Percentiles rank a stretch among this genome's conserved stretches.
Evolutionary conservation across 2,888 invertebrate genomes (phyloP).

Genomic region (Ischnura elegans): DNA sequence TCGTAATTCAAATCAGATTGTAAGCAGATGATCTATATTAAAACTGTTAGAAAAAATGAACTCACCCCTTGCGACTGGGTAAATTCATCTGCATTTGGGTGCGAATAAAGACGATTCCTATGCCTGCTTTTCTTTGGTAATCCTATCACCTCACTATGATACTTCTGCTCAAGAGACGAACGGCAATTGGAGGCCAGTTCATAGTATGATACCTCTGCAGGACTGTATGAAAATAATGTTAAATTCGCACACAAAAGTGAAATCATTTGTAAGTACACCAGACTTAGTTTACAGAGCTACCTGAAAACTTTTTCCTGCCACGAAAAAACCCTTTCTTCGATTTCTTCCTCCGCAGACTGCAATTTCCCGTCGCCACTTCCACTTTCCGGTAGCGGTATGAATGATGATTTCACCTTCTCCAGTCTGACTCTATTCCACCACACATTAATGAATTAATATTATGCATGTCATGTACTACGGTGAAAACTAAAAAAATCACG

Average conservation of each 20-base stretch:
- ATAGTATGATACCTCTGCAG: slow-evolving; percentile 79
- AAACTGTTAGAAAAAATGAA: not conserved
- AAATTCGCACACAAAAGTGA: not conserved
- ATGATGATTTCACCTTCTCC: slow-evolving; percentile 70
- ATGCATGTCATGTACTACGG: not conserved
- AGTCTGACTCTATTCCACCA: slow-evolving; percentile 69
- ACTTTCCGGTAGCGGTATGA: slow-evolving; percentile 70
- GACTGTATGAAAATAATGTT: slow-evolving; percentile 77
- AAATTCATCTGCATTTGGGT: slow-evolving; percentile 81
- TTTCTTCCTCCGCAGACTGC: slow-evolving; percentile 61
- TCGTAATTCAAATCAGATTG: too few relatives aligned
- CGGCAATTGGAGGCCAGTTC: slow-evolving; percentile 82
- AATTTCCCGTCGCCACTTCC: slow-evolving; percentile 64
- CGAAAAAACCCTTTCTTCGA: slow-evolving; percentile 78
- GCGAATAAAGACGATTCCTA: slow-evolving; percentile 80
- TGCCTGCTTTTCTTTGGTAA: slow-evolving; percentile 73
- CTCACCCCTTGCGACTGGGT: slow-evolving; percentile 68
- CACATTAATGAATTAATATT: not conserved
- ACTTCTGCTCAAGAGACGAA: slow-evolving; percentile 82
- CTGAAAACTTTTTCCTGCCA: slow-evolving; percentile 85
- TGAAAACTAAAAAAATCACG: not conserved
- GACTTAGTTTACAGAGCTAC: not conserved
- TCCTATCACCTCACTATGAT: slow-evolving; percentile 78
- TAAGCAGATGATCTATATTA: too few relatives aligned
- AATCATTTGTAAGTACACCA: not conserved